phyloP scores from a whole-genome alignment of 2,888 invertebrate genomes.

The Netelia virgata region DNA sequence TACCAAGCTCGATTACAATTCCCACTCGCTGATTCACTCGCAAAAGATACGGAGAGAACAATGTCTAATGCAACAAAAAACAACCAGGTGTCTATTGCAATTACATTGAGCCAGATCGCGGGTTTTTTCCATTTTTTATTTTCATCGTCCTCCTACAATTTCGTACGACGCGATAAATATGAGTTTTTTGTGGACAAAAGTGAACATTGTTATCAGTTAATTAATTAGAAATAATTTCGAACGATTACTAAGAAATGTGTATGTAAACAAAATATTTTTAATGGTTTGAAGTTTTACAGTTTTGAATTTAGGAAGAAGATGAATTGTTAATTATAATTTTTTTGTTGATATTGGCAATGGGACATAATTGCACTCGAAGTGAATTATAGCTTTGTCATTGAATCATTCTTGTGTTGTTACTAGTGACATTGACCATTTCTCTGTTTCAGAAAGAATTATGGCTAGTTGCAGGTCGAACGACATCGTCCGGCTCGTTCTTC shows the following conservation, averaged over 20 bases:
- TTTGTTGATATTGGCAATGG: neutral
- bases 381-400: neutral
- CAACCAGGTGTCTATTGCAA: no score
- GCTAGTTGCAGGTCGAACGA: constrained; percentile 16
- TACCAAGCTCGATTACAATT: neutral
- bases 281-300: no score
- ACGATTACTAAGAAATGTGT: no score
- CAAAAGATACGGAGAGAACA: neutral
- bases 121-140: neutral
- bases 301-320: no score
- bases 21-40: constrained; percentile 22
- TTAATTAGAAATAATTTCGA: no score
- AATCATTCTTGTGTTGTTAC: constrained; percentile 3
- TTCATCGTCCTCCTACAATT: neutral
- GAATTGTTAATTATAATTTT: no score
- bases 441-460: constrained; percentile 18
- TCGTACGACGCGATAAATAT: neutral
- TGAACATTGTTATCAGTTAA: no score
- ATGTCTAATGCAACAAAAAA: neutral
- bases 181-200: neutral
- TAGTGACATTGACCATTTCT: constrained; percentile 45
- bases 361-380: neutral
- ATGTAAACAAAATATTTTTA: no score
- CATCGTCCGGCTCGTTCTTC: constrained; percentile 33
- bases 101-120: neutral